Conservation (phyloP, 2,888 invertebrate species). For the Drosophila stalkeri region DNA sequence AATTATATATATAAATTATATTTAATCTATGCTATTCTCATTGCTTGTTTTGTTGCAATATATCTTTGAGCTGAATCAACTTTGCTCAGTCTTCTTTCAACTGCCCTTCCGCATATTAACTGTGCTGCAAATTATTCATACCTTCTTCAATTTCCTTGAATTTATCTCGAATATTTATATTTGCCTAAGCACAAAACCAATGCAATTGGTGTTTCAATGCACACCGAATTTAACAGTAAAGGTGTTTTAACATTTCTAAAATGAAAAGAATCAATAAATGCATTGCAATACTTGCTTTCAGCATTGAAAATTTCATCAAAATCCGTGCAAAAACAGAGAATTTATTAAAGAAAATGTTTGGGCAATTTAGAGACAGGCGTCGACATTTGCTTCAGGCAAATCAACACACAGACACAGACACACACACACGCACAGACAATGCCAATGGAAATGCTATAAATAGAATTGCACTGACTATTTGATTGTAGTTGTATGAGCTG, state of each 20-base stretch:
- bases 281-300: too few relatives aligned
- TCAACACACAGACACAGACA: neutral
- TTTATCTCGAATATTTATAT: too few relatives aligned
- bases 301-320: neutral
- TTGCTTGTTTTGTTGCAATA: neutral
- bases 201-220: too few relatives aligned
- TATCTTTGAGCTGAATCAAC: neutral
- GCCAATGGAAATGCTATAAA: neutral
- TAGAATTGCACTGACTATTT: neutral
- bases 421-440: neutral
- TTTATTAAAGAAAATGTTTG: neutral
- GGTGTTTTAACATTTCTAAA: too few relatives aligned
- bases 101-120: too few relatives aligned
- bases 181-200: too few relatives aligned
- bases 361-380: neutral
- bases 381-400: neutral
- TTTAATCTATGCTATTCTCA: neutral
- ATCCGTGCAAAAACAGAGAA: neutral
- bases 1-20: too few relatives aligned
- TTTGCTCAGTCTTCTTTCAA: too few relatives aligned
- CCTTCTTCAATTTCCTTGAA: too few relatives aligned
- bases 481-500: neutral
- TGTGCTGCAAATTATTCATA: too few relatives aligned
- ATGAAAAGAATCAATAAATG: neutral
- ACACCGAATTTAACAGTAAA: too few relatives aligned